Conservation (phyloP, 2,113 vertebrate genomes). For the Nymphicus hollandicus region DNA sequence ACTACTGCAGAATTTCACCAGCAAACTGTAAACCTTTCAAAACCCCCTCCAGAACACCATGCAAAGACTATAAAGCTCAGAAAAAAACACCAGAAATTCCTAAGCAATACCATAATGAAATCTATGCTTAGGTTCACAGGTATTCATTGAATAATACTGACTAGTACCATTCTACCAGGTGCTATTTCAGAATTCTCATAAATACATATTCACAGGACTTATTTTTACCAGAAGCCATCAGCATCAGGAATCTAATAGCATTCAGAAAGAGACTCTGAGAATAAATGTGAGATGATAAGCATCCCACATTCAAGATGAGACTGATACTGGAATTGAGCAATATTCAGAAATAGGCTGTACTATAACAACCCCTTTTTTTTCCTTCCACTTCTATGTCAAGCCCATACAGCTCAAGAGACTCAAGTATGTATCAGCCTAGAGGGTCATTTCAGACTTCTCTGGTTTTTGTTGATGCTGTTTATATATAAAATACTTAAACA, state of each 20-base stretch:
- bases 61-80: background rate
- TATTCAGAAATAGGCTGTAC: background rate
- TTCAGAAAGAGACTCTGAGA: background rate
- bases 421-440: background rate
- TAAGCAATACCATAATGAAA: background rate
- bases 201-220: background rate
- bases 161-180: background rate
- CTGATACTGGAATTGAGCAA: background rate
- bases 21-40: background rate
- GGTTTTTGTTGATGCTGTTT: background rate
- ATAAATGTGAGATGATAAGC: background rate
- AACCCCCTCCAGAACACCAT: background rate
- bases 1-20: background rate
- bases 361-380: background rate
- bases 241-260: background rate
- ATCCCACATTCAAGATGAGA: background rate
- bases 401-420: background rate
- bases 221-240: background rate
- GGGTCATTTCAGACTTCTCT: background rate
- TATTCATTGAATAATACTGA: background rate
- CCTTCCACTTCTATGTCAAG: rapidly evolving
- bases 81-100: background rate
- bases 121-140: background rate
- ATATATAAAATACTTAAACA: background rate
- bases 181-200: background rate